Evolutionary conservation across 2,797 vertebrate species (phyloP).

Genomic region (Ciconia nigra): DNA sequence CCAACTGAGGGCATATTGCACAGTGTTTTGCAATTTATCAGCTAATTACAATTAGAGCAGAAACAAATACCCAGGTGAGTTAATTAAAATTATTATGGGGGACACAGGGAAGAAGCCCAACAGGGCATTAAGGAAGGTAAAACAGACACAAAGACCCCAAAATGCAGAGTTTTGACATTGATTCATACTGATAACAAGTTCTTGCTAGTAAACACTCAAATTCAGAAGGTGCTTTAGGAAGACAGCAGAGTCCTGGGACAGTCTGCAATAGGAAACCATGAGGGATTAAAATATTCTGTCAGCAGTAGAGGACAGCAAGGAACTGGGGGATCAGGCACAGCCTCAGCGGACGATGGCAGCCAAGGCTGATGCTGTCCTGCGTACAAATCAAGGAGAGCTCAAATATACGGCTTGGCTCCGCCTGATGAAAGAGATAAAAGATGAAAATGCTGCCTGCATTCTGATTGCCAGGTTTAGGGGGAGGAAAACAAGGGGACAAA

Average conservation of each 20-base stretch:
- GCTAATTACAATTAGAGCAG: neutral
- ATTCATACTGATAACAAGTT: neutral
- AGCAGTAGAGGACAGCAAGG: neutral
- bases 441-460: neutral
- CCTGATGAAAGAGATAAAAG: neutral
- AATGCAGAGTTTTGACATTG: accelerated
- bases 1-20: accelerated
- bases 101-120: neutral
- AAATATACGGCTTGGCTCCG: accelerated
- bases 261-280: neutral
- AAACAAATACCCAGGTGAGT: neutral
- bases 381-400: neutral
- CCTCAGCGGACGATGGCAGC: neutral
- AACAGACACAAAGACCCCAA: neutral
- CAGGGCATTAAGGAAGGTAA: neutral
- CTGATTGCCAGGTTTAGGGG: neutral
- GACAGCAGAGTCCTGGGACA: neutral
- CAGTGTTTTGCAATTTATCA: neutral
- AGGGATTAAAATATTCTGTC: neutral
- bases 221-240: neutral
- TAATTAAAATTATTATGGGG: neutral
- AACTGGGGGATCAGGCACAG: accelerated
- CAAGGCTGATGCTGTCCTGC: neutral
- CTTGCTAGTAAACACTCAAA: neutral
- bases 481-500: neutral